These are phyloP conservation scores for Hydroisotoma schaefferi DNA, from an alignment of 2,888 invertebrate genomes.

Conservation along the genomic window DNA sequence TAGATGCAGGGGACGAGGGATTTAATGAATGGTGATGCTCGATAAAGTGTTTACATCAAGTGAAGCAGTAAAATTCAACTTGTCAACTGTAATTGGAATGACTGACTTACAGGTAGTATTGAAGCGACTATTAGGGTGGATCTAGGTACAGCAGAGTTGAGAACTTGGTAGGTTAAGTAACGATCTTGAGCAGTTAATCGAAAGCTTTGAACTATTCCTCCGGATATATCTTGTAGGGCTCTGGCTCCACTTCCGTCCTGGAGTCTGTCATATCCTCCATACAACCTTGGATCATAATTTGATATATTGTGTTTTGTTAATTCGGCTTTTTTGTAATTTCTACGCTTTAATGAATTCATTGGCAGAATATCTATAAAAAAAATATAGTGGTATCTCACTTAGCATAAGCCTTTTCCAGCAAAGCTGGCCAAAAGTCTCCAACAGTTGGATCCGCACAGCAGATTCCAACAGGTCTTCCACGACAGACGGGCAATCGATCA, in stretches of 20 bases:
- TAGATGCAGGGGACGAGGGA: too few relatives aligned
- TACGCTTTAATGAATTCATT: background rate
- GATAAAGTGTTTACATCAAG: too few relatives aligned
- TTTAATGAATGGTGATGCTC: too few relatives aligned
- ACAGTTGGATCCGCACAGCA: conserved; percentile 58
- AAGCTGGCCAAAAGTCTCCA: conserved; percentile 71
- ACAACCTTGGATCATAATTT: conserved; percentile 55
- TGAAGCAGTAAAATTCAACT: too few relatives aligned
- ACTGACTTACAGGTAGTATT: conserved; percentile 58
- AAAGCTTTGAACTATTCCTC: conserved; percentile 72
- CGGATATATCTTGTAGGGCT: conserved; percentile 69
- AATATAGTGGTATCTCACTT: conserved; percentile 58
- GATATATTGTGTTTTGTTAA: background rate
- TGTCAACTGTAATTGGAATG: too few relatives aligned
- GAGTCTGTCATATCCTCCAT: conserved; percentile 67
- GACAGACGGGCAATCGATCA: conserved; percentile 69
- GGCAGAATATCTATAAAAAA: background rate
- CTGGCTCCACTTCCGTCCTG: conserved; percentile 63
- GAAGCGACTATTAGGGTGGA: conserved; percentile 67
- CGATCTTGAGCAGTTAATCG: conserved; percentile 63
- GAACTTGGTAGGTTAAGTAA: conserved; percentile 64
- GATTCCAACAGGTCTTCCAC: conserved; percentile 62
- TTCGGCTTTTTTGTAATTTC: background rate
- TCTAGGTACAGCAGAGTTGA: conserved; percentile 67
- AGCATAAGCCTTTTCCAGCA: conserved; percentile 76